Conservation (phyloP, 1,140 invertebrate genomes). For the Tetramorium alpestre region DNA sequence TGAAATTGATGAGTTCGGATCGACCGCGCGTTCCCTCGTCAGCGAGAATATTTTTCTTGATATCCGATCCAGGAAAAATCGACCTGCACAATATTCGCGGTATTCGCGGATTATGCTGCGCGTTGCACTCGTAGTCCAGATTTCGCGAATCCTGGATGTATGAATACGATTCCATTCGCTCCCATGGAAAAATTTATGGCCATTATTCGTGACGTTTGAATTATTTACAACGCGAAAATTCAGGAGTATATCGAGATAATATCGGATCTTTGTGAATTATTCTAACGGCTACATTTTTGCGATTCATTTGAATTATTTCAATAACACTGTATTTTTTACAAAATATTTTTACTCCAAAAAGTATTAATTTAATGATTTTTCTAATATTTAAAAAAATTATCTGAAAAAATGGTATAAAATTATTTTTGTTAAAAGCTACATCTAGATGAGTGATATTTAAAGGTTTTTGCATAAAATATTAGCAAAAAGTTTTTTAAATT, state of each 20-base stretch:
- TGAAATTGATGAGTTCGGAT: constrained; percentile 42
- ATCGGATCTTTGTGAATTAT: constrained; percentile 4
- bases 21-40: not conserved
- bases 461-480: not conserved
- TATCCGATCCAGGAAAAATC: constrained; percentile 16
- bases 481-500: too few relatives aligned
- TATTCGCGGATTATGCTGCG: constrained; percentile 5
- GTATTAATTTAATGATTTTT: not conserved
- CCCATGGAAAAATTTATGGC: constrained; percentile 4
- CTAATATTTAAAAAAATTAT: not conserved
- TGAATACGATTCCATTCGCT: not conserved
- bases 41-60: constrained; percentile 32
- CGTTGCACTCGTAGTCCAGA: not conserved
- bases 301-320: not conserved
- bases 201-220: constrained; percentile 14
- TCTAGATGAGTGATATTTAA: not conserved
- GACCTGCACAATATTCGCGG: constrained; percentile 1
- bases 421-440: not conserved
- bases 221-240: constrained; percentile 36
- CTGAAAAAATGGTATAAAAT: not conserved
- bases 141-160: not conserved
- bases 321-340: not conserved
- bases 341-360: not conserved
- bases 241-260: not conserved
- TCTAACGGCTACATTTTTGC: not conserved